Conservation (phyloP, 2,888 invertebrate genomes). For the Antheraea yamamai region DNA sequence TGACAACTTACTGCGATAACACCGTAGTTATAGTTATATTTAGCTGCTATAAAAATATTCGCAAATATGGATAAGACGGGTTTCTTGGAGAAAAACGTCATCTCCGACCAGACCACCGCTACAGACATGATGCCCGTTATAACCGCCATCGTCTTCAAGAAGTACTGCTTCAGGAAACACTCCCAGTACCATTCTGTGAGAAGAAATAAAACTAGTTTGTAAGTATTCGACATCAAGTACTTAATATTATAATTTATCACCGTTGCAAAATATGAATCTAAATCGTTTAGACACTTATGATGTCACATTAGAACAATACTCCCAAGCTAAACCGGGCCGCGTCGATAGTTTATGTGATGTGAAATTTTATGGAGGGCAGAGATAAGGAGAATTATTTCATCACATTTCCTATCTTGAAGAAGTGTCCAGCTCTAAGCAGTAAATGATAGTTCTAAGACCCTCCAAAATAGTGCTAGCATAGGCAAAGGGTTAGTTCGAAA, state of each 20-base stretch:
- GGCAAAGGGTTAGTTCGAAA: too few relatives aligned
- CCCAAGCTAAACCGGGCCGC: too few relatives aligned
- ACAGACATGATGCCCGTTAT: constrained; percentile 90
- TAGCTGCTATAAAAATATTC: constrained; percentile 93
- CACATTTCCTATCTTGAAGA: too few relatives aligned
- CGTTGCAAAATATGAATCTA: too few relatives aligned
- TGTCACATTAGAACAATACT: too few relatives aligned
- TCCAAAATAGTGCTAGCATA: too few relatives aligned
- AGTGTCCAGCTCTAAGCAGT: too few relatives aligned
- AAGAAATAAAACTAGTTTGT: background rate
- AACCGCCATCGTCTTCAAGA: constrained; percentile 87
- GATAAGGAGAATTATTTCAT: too few relatives aligned
- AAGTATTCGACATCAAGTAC: background rate
- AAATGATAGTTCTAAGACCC: too few relatives aligned
- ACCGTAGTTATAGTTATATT: constrained; percentile 92
- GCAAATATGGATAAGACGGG: constrained; percentile 98
- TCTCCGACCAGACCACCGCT: constrained; percentile 99
- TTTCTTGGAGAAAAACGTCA: constrained; percentile 96
- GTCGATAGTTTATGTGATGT: too few relatives aligned
- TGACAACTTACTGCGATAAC: constrained; percentile 90
- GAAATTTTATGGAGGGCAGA: too few relatives aligned
- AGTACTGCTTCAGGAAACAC: constrained; percentile 90
- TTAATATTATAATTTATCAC: background rate
- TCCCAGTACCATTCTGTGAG: constrained; percentile 98
- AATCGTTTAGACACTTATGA: too few relatives aligned